Base-by-base conservation (phyloP, 1,140 invertebrate genomes). In the Tetramorium alpestre region DNA sequence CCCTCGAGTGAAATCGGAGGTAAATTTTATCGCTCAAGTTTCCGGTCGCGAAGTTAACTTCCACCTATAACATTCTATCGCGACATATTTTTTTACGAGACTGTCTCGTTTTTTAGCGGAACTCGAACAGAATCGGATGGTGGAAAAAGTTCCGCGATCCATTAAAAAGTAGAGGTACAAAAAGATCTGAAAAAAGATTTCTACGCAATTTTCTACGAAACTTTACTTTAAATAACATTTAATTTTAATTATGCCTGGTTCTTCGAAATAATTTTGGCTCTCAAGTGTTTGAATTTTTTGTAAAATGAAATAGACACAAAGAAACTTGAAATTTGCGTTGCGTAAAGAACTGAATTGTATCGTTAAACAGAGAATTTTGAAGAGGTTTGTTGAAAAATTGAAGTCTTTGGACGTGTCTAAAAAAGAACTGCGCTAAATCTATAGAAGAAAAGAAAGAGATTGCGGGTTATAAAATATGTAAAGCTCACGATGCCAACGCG, bases 21-120 rank as follows among this genome's bases (percentile, higher is more conserved):
- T 90, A 65, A 90, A 86, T 91, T 91, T 91, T 90, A 91, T 91
- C 81, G 85, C 3, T 8, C 72, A 87, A 91, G 56, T 91, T 89
- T 69, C 69, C 65, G 28, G 73, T 80, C 11, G 47, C 62, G 16
- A 38, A 51, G 67, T 38, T 85, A 77, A 76, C 85, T 84, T 89
- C 62, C 8, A 44, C 73, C 82, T 51, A 44, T 65, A 82, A 77
- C 85, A 67, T 10, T 33, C 47, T 51, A n/a, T 33, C 56, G 70
- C 16, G 60, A 62, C 56, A 41, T 72, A 67, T 58, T 82, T 81
- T 56, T 82, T 82, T 58, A 82, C 51, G 67, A 69, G 47, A 41
- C 49, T 28, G 3, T 58, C 67, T 33, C 78, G 51, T 47, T 72
- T 44, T 22, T 25, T 11, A 70, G 16, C 22, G 6, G 38, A 56